phyloP scores from a whole-genome alignment of 92 coral and sea anemone genomes.

The Anthopleura xanthogrammica region DNA sequence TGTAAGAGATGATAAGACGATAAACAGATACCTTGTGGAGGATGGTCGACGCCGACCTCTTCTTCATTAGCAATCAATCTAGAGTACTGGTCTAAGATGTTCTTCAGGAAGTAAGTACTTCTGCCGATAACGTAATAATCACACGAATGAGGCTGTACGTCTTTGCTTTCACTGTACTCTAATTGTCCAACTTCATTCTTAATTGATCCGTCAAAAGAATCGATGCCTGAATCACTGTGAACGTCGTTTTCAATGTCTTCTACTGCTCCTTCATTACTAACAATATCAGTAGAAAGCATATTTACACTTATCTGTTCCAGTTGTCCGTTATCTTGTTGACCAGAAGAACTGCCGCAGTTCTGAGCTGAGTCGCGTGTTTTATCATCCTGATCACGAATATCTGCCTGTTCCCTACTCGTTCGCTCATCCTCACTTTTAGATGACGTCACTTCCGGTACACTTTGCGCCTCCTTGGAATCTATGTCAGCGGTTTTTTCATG shows the following conservation, averaged over 20 bases:
- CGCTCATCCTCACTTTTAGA: no score
- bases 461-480: background rate
- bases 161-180: background rate
- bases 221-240: background rate
- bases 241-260: background rate
- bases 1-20: slow-evolving; percentile 14
- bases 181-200: background rate
- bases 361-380: background rate
- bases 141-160: slow-evolving; percentile 9
- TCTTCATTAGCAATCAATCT: slow-evolving; percentile 21
- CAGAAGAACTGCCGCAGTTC: background rate
- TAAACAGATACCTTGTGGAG: slow-evolving; percentile 27
- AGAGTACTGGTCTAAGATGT: slow-evolving; percentile 24
- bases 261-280: background rate
- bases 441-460: no score
- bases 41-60: slow-evolving; percentile 26
- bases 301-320: background rate
- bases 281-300: background rate
- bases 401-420: background rate
- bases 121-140: background rate
- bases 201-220: background rate
- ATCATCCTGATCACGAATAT: background rate
- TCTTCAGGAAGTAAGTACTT: slow-evolving; percentile 14
- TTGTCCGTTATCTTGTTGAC: background rate
- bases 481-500: background rate